phyloP scores from a whole-genome alignment of 2,797 vertebrate genomes.

The Rhinatrema bivittatum region DNA sequence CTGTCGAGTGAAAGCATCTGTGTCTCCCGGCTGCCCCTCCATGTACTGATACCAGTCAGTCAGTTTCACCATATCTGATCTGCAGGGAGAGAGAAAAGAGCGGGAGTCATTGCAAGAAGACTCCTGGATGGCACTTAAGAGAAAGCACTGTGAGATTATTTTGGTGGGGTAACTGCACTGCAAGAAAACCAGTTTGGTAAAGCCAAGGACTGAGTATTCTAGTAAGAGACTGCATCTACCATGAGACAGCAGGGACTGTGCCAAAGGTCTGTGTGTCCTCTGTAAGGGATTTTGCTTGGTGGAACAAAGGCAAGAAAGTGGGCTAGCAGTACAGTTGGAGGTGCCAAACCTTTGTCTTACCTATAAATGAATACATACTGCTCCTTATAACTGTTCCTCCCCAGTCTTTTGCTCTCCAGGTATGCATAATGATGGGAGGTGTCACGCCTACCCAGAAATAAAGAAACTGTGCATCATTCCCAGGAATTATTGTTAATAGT shows the following conservation, averaged over 20 bases:
- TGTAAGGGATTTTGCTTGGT: too few relatives aligned
- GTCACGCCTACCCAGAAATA: too few relatives aligned
- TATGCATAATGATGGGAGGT: slow-evolving; percentile 27
- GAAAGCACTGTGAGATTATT: too few relatives aligned
- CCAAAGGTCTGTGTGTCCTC: too few relatives aligned
- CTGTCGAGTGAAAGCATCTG: slow-evolving; percentile 58
- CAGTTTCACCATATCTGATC: slow-evolving; percentile 57
- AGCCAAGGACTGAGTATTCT: too few relatives aligned
- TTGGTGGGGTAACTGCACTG: neutral
- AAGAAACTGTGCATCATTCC: too few relatives aligned
- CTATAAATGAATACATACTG: slow-evolving; percentile 73
- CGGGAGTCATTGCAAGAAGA: too few relatives aligned
- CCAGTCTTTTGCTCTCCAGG: slow-evolving; percentile 59
- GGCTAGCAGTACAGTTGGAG: neutral
- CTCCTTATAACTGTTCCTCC: slow-evolving; percentile 62
- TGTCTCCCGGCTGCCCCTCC: slow-evolving; percentile 31
- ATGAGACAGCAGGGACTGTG: too few relatives aligned
- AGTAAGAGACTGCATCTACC: too few relatives aligned
- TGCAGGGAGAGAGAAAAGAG: slow-evolving; percentile 27
- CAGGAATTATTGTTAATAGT: too few relatives aligned
- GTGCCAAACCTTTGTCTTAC: slow-evolving; percentile 27
- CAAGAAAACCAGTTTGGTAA: neutral
- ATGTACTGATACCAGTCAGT: slow-evolving; percentile 58
- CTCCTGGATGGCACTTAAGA: neutral
- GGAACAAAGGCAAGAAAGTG: too few relatives aligned